Evolutionary conservation across 1,140 invertebrate genomes (phyloP), one percentile per base, ranked within the genome.

Genomic region (Danaus plexippus): DNA sequence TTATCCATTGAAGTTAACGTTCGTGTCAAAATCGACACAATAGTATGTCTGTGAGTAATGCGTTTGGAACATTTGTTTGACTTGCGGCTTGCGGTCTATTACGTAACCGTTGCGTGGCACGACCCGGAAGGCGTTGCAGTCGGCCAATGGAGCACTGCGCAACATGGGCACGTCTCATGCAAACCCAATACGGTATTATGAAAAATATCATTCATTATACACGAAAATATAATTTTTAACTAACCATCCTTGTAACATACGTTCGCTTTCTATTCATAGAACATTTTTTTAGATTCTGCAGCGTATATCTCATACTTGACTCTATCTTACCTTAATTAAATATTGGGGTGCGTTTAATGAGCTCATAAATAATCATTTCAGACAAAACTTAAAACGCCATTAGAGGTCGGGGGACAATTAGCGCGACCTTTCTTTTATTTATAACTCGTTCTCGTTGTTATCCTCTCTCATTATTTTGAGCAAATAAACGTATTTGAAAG

Each of bases 61-160:
- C 52, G 51, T 51, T 11, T 46, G 47, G 10, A 41, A 10, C 10
- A 50, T 40, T 44, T 18, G 42, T 10, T 11, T 10, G 11, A 22
- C n/a, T 45, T 51, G 52, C 11, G 11, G 47, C 46, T 52, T 60
- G 54, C 52, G 63, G 59, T 64, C 50, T 50, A 62, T 82, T 82
- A 71, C 64, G 70, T 69, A 80, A 83, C 12, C 15, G 58, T 78
- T 75, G 71, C 75, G 66, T 77, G 71, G 67, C 66, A 48, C 67
- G 71, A 80, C 66, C 69, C 77, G 77, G 80, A 83, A 80, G 77
- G 69, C 69, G 61, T 50, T 48, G 44, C 70, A 80, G 64, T 80
- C 75, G 80, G 77, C 75, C 80, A 83, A 77, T 80, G 59, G 77
- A 80, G 74, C 80, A 77, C 13, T 76, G 66, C 71, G 71, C 70